Conservation (phyloP, 2,888 invertebrate genomes). For the Biston betularia region DNA sequence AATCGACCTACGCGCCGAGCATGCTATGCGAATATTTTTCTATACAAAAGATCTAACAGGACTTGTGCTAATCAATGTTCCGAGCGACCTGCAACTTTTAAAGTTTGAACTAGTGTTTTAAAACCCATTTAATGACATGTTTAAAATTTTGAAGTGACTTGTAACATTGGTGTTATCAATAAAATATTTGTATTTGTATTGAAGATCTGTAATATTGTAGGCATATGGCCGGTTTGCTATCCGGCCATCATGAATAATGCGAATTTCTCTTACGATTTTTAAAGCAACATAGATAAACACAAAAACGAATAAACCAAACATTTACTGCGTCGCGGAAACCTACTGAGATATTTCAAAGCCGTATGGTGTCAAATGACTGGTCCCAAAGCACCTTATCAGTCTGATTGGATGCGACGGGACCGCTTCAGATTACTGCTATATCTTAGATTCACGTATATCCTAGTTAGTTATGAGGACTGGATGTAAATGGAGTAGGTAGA, state of each 20-base stretch:
- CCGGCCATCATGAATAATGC: not conserved
- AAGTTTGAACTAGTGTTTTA: too few relatives aligned
- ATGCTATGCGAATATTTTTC: too few relatives aligned
- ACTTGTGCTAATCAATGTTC: too few relatives aligned
- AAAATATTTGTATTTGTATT: too few relatives aligned
- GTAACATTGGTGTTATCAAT: too few relatives aligned
- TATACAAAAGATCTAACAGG: too few relatives aligned
- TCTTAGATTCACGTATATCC: slow-evolving; percentile 20
- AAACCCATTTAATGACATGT: too few relatives aligned
- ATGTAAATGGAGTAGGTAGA: not conserved
- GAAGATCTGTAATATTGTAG: too few relatives aligned
- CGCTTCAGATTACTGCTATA: slow-evolving; percentile 18
- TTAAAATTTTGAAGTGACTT: too few relatives aligned
- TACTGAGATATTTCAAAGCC: not conserved
- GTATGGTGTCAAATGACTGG: slow-evolving; percentile 26
- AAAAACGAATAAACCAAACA: not conserved
- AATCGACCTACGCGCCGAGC: too few relatives aligned
- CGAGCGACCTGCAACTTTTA: too few relatives aligned
- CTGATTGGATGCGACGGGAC: slow-evolving; percentile 70
- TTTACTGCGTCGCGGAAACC: slow-evolving; percentile 4
- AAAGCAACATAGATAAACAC: not conserved
- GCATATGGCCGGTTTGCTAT: too few relatives aligned
- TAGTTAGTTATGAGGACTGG: not conserved
- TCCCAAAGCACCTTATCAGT: slow-evolving; percentile 46
- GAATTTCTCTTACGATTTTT: not conserved